phyloP scores from a whole-genome alignment of 2,797 vertebrate genomes.

The Loris lydekkerianus region DNA sequence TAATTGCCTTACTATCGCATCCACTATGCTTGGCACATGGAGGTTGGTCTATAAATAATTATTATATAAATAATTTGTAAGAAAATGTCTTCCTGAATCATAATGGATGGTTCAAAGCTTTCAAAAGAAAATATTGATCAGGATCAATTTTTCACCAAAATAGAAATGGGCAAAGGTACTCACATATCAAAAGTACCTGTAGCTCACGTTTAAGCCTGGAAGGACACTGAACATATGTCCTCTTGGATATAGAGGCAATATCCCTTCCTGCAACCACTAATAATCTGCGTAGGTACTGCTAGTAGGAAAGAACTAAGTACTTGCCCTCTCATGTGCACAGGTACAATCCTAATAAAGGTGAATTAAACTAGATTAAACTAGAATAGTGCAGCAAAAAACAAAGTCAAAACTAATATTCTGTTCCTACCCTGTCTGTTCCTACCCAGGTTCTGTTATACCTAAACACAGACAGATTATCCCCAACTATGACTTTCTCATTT shows the following conservation, averaged over 20 bases:
- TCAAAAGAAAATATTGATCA: background rate
- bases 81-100: conserved; percentile 44
- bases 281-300: background rate
- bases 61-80: background rate
- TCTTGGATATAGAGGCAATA: background rate
- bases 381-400: background rate
- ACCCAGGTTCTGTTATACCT: background rate
- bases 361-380: conserved; percentile 31
- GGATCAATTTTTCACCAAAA: conserved; percentile 24
- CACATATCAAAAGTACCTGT: background rate
- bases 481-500: conserved; percentile 12
- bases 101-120: background rate
- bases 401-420: background rate
- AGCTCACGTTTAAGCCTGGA: background rate
- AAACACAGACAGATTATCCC: background rate
- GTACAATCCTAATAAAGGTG: background rate
- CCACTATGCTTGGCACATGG: background rate
- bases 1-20: background rate
- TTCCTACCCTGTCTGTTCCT: background rate
- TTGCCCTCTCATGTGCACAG: background rate
- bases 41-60: conserved; percentile 20
- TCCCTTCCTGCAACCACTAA: background rate
- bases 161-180: background rate
- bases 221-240: background rate
- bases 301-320: background rate